A percentile compares a stretch with the other conserved stretches of the same genome.
Conservation (phyloP, 2,113 vertebrate species). For the Notiomystis cincta region DNA sequence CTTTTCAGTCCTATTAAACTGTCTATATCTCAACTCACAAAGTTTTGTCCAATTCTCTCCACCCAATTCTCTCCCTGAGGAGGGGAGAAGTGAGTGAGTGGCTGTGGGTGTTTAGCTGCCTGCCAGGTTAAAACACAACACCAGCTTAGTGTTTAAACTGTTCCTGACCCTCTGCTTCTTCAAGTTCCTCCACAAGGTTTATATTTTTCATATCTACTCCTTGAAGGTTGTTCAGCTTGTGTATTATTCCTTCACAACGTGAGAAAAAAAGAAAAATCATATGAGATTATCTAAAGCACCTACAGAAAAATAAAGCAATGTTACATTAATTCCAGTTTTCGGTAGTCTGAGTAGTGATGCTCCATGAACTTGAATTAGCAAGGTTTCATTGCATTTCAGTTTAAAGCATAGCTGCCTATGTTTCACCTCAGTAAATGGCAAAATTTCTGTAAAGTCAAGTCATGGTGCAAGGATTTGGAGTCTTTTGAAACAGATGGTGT, state of each 20-base stretch:
- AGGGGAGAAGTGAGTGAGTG: neutral
- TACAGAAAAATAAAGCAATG: neutral
- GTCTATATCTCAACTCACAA: neutral
- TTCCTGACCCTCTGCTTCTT: neutral
- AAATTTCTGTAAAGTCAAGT: neutral
- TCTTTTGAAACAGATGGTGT: neutral
- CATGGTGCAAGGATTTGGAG: neutral
- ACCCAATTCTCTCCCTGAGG: neutral
- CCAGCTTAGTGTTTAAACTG: neutral
- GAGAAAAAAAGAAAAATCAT: neutral
- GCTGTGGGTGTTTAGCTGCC: neutral
- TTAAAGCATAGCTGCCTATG: neutral
- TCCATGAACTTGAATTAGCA: neutral
- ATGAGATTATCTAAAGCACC: neutral
- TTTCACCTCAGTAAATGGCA: neutral
- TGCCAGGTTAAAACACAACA: neutral
- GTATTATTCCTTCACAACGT: neutral
- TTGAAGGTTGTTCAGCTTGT: neutral
- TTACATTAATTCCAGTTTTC: neutral
- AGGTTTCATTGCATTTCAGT: neutral
- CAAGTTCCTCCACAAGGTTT: neutral
- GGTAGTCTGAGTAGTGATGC: neutral
- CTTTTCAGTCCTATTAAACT: neutral
- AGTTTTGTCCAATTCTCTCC: neutral
- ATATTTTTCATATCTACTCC: neutral